Evolutionary conservation across 2,797 vertebrate genomes (phyloP).

Genomic region (Anguilla obscura): DNA sequence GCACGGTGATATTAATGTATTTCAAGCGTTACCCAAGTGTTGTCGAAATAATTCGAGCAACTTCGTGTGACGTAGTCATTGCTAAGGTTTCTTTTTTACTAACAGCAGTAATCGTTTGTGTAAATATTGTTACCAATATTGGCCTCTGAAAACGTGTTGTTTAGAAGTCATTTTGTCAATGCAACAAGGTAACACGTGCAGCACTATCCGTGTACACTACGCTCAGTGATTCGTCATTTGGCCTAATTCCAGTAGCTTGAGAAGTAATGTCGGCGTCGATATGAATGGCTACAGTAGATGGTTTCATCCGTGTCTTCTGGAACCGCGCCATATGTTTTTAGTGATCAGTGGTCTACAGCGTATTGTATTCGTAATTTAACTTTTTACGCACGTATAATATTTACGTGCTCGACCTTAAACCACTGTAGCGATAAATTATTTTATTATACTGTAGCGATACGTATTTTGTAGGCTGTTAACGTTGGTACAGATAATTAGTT

Average conservation of each 20-base stretch:
- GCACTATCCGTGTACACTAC: background rate
- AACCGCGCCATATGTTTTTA: conserved; percentile 37
- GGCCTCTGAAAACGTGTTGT: background rate
- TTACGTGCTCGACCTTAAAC: background rate
- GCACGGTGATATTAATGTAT: background rate
- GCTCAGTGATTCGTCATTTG: conserved; percentile 11
- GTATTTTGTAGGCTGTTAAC: background rate
- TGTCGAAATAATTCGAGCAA: background rate
- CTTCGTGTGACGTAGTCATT: conserved; percentile 21
- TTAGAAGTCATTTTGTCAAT: conserved; percentile 9
- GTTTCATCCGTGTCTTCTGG: conserved; percentile 36
- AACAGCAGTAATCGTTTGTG: background rate
- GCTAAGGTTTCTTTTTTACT: background rate
- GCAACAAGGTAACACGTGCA: conserved; percentile 6
- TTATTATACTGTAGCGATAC: too few relatives aligned
- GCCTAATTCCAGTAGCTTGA: conserved; percentile 21
- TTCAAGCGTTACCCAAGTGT: background rate
- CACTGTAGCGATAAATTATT: background rate
- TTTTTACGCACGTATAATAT: background rate
- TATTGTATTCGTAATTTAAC: background rate
- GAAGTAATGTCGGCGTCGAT: conserved; percentile 26
- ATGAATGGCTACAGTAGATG: conserved; percentile 18
- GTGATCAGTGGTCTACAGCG: background rate
- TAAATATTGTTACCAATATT: background rate
- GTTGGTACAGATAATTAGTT: background rate